Base-by-base conservation (phyloP, 2,797 vertebrate genomes). In the Lutjanus argentimaculatus region DNA sequence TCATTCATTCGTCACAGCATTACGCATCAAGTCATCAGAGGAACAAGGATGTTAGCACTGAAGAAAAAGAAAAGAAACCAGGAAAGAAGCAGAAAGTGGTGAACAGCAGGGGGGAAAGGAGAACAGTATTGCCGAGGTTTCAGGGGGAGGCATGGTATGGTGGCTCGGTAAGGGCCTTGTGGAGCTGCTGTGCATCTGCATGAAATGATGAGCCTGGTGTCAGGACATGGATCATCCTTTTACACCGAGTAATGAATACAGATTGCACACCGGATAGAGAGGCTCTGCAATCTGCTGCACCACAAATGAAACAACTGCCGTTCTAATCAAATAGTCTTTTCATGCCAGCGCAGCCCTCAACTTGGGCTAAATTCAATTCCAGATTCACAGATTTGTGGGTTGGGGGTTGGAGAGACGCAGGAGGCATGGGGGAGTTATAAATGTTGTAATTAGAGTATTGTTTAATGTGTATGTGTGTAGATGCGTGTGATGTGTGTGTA, bases 251-350 rank as follows among this genome's bases (percentile, higher is more conserved):
- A 94, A 96, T 94, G 91, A 94, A 92, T 95, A 94, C 94, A 94
- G 95, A 95, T 94, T 92, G 91, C 80, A 88, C 90, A 88, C 90
- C 88, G 91, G 93, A 95, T 94, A 93, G 84, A 93, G 92, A 91
- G 87, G 93, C 90, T 89, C 91, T 88, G 95, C 95, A 96, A 91
- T 85, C 68, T 93, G 93, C 93, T 95, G 93, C 83, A 88, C 92
- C 91, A 94, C 94, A 96, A 95, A 95, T 94, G 93, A 94, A 95
- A 95, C 94, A 96, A 94, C 91, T 90, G 91, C 93, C 92, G 88
- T 91, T 93, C 91, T 94, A 95, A 94, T 96, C 92, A 95, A 96
- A 96, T 94, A 92, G 80, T 95, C 91, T 94, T 94, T 95, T 95
- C 92, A 95, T 96, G 93, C 92, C 95, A 95, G 91, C 92, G 74